Base-by-base conservation (phyloP, 2,797 vertebrate genomes). In the Coregonus ussuriensis region DNA sequence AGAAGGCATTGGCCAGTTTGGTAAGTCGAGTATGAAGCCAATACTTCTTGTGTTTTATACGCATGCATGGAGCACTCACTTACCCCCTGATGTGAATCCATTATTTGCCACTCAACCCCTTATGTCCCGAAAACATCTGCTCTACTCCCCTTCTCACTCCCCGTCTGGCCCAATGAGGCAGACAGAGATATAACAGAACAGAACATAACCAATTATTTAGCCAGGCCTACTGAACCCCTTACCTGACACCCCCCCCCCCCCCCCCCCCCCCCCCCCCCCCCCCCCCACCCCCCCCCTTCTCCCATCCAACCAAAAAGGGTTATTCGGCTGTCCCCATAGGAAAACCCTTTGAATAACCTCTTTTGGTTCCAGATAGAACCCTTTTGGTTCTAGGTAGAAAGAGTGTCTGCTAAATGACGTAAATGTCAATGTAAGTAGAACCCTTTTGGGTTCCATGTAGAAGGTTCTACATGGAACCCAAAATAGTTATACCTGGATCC, bases 51-150 rank as follows among this genome's bases (percentile, higher is more conserved):
- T 2, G 41, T 11, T 47, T 47, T 11, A 47, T 47, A 47, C 41
- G 0, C 6, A 9, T 47, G 41, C 41, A 47, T 9, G 41, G 41
- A 47, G 41, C 41, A 9, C 41, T 47, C 7, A 47, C 9, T 47
- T 47, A 9, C 35, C 4, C 76, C 78, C 35, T 69, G 74, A 72
- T 74, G 75, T 74, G 73, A 53, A 74, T 77, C 79, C 79, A 51
- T 7, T 41, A 75, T 72, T 79, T 29, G 71, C 71, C 75, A 75
- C 80, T 77, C 74, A 52, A 74, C 78, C 78, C 79, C 41, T 47
- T 47, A 47, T 47, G 7, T 67, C 65, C 70, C 13, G 75, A 77
- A 78, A 80, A 15, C 0, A 52, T 70, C 41, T 74, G 83, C 59
- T 74, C 53, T 41, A 4, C 65, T 47, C 52, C n/a, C 31, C 71